These are phyloP conservation scores for Onthophagus taurus DNA, from an alignment of 1,140 invertebrate genomes.

Conservation along the genomic window DNA sequence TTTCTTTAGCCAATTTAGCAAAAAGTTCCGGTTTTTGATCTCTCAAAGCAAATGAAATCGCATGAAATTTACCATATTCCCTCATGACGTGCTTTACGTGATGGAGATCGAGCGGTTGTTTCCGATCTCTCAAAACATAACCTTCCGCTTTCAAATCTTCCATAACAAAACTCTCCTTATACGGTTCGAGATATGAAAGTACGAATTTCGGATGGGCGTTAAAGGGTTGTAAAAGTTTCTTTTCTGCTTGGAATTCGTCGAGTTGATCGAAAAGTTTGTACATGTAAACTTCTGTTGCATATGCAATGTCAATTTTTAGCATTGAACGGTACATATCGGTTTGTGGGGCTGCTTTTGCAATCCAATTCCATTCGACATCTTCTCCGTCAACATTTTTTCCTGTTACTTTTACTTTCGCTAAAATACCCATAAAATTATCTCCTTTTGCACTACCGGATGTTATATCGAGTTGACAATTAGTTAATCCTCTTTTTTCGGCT, in stretches of 20 bases:
- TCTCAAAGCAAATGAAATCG: constrained; percentile 42
- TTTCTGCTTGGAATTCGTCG: constrained; percentile 20
- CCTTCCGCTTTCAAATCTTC: constrained; percentile 43
- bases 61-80: constrained; percentile 46
- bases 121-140: constrained; percentile 40
- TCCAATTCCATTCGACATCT: constrained; percentile 2
- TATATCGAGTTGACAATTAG: too few relatives aligned
- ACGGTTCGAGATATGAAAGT: constrained; percentile 28
- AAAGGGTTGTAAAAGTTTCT: constrained; percentile 18
- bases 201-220: constrained; percentile 19
- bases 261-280: constrained; percentile 26
- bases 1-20: constrained; percentile 13
- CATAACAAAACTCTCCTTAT: constrained; percentile 44
- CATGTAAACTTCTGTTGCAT: constrained; percentile 25
- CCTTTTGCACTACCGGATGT: too few relatives aligned
- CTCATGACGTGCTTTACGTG: constrained; percentile 40
- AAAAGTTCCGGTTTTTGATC: constrained; percentile 33
- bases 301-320: constrained; percentile 16
- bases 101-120: constrained; percentile 36
- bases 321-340: not conserved
- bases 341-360: constrained; percentile 10
- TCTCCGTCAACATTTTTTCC: not conserved
- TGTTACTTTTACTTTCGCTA: too few relatives aligned
- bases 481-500: too few relatives aligned
- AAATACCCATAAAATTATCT: too few relatives aligned